Percentiles rank a stretch among this genome's conserved stretches.
Conservation (phyloP, 2,797 vertebrate genomes). For the Gymnopithys bicolor region DNA sequence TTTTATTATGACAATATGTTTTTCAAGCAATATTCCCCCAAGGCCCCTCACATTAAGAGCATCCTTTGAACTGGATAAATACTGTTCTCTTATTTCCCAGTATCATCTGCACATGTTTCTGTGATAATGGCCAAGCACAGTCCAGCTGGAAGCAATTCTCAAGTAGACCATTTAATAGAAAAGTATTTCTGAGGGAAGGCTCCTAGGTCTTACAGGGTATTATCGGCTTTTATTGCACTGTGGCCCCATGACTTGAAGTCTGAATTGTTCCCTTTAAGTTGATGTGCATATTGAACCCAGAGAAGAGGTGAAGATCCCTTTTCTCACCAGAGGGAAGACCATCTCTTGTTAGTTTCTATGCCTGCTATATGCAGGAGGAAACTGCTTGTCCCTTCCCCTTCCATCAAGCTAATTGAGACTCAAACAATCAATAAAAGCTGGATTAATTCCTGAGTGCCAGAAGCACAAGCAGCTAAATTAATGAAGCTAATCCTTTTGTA, state of each 20-base stretch:
- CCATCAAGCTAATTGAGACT: not conserved
- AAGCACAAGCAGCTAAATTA: conserved; percentile 12
- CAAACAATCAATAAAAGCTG: not conserved
- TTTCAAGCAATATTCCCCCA: conserved; percentile 19
- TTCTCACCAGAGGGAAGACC: not conserved
- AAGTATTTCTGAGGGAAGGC: not conserved
- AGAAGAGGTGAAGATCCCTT: not conserved
- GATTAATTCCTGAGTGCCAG: conserved; percentile 15
- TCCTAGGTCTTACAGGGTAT: not conserved
- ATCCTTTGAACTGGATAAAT: conserved; percentile 20
- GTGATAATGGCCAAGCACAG: not conserved
- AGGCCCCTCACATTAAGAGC: not conserved
- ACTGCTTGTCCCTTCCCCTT: not conserved
- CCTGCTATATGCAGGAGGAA: not conserved
- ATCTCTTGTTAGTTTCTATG: not conserved
- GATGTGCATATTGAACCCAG: accelerated
- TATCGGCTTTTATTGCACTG: not conserved
- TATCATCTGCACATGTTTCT: not conserved
- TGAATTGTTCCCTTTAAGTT: not conserved
- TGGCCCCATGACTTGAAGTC: not conserved
- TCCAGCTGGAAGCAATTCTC: not conserved
- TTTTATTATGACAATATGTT: conserved; percentile 31
- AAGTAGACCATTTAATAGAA: not conserved
- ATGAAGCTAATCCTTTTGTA: conserved; percentile 4
- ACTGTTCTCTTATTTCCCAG: not conserved